phyloP scores from a whole-genome alignment of 2,113 vertebrate genomes.

The Craseonycteris thonglongyai region DNA sequence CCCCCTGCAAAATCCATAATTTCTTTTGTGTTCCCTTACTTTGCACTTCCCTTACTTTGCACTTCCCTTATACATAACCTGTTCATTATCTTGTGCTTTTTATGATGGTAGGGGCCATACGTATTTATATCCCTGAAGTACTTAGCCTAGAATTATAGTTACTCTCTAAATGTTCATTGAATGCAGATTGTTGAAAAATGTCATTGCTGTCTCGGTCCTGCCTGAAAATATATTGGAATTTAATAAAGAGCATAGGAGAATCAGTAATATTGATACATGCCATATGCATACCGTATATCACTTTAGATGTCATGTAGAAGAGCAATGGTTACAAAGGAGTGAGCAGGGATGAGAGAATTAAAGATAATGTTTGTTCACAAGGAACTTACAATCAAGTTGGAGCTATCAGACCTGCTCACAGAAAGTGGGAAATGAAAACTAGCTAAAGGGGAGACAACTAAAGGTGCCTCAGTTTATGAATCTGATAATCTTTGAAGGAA shows the following conservation, averaged over 20 bases:
- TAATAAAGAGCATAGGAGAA: neutral
- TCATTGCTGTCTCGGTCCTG: neutral
- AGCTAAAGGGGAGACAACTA: neutral
- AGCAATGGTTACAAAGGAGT: neutral
- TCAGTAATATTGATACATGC: neutral
- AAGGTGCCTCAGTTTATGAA: neutral
- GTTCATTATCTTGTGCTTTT: neutral
- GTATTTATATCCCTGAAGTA: neutral
- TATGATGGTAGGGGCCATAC: neutral
- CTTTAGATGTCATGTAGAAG: neutral
- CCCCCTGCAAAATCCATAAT: neutral
- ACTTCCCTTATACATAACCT: neutral
- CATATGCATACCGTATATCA: neutral
- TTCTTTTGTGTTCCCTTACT: neutral
- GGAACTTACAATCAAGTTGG: neutral
- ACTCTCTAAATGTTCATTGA: neutral
- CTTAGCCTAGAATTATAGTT: neutral
- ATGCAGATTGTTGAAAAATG: neutral
- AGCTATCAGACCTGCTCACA: neutral
- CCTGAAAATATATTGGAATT: neutral
- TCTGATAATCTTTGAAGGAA: neutral
- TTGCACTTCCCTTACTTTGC: neutral
- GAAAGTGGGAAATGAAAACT: neutral
- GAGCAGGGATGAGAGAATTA: neutral
- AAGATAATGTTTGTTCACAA: neutral